phyloP scores from a whole-genome alignment of 1,140 invertebrate species.

The Ptiloglossa arizonensis region DNA sequence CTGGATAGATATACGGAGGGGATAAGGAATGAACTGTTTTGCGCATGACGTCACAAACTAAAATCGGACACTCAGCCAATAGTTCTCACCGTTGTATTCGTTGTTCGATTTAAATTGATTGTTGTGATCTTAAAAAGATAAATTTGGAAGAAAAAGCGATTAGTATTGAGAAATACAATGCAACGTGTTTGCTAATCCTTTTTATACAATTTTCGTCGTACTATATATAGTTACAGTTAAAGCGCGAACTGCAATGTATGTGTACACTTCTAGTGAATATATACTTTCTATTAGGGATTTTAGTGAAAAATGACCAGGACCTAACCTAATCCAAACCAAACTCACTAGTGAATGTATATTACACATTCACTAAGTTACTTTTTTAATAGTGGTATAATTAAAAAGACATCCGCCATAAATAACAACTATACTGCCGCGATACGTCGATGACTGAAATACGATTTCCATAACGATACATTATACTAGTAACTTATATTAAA shows the following conservation, averaged over 20 bases:
- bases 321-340: too few relatives aligned
- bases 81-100: background rate
- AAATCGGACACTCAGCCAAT: constrained; percentile 43
- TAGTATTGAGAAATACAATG: background rate
- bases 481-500: background rate
- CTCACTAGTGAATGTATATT: too few relatives aligned
- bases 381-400: too few relatives aligned
- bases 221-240: too few relatives aligned
- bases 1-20: constrained; percentile 52
- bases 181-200: background rate
- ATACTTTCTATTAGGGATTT: too few relatives aligned
- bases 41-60: constrained; percentile 59
- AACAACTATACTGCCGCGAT: background rate
- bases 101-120: constrained; percentile 7
- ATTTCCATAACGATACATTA: background rate
- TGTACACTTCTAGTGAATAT: too few relatives aligned
- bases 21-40: constrained; percentile 55
- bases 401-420: background rate
- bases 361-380: too few relatives aligned
- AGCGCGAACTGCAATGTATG: too few relatives aligned
- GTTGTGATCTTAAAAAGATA: background rate
- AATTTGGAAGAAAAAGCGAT: background rate
- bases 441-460: background rate
- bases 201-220: background rate
- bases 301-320: too few relatives aligned